A percentile compares a stretch with the other conserved stretches of the same genome.
phyloP scores from a whole-genome alignment of 2,113 vertebrate genomes.

The Terrapene triunguis region DNA sequence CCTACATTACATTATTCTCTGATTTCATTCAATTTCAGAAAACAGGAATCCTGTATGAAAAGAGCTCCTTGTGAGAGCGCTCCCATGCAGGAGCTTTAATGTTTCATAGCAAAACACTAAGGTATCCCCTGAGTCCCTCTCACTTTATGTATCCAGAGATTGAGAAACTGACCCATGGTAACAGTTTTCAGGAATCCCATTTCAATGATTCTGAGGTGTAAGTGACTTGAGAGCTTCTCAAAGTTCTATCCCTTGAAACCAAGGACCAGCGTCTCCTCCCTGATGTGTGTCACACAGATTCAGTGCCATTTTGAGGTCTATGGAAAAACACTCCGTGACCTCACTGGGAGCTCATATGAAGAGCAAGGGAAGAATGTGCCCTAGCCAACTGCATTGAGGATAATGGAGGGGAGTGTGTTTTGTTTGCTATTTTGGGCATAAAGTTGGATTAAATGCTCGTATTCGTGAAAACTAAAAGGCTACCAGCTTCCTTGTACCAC shows the following conservation, averaged over 20 bases:
- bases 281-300: slow-evolving; percentile 49
- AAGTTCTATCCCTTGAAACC: slow-evolving; percentile 25
- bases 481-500: background rate
- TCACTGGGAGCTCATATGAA: slow-evolving; percentile 33
- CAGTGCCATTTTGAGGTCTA: slow-evolving; percentile 68
- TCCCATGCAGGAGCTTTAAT: background rate
- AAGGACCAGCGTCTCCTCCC: slow-evolving; percentile 62
- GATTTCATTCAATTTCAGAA: background rate
- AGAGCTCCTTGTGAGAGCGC: background rate
- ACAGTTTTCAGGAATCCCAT: background rate
- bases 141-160: background rate
- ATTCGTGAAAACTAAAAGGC: slow-evolving; percentile 15
- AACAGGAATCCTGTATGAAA: background rate
- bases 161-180: background rate
- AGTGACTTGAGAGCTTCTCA: background rate
- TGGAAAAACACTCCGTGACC: background rate
- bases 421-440: slow-evolving; percentile 8
- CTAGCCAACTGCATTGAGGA: background rate
- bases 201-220: background rate
- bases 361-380: background rate
- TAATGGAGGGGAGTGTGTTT: background rate
- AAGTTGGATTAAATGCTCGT: background rate
- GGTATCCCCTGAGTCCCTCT: background rate
- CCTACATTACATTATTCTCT: background rate
- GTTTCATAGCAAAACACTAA: background rate